These are phyloP conservation scores for Aspidiotus destructor DNA, from an alignment of 2,888 invertebrate genomes.

Conservation along the genomic window DNA sequence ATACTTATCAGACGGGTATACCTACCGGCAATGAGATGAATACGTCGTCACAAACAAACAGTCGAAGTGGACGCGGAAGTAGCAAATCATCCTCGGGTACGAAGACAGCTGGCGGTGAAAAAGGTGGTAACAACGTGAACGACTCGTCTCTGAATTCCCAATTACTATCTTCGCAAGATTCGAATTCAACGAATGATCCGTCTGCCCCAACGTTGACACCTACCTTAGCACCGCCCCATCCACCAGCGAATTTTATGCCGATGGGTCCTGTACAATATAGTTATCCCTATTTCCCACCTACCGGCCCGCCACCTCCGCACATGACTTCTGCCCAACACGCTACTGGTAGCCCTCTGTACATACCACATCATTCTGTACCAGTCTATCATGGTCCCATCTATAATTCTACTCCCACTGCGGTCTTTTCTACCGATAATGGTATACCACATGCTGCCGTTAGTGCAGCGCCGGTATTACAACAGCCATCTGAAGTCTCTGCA, in stretches of 20 bases:
- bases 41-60: not conserved
- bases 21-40: constrained; percentile 1
- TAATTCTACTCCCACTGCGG: constrained; percentile 17
- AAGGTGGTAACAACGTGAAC: not conserved
- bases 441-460: constrained; percentile 19
- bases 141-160: not conserved
- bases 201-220: constrained; percentile 13
- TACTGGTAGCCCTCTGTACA: constrained; percentile 29
- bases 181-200: constrained; percentile 1
- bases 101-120: not conserved
- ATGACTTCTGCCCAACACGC: constrained; percentile 30
- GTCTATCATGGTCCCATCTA: constrained; percentile 25
- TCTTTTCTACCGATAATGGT: constrained; percentile 17
- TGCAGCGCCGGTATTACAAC: not conserved
- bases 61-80: constrained; percentile 10
- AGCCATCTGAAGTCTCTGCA: constrained; percentile 1
- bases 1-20: constrained; percentile 6
- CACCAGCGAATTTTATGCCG: constrained; percentile 16
- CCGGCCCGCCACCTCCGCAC: constrained; percentile 16
- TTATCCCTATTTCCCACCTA: constrained; percentile 28
- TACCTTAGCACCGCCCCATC: constrained; percentile 16
- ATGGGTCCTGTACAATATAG: constrained; percentile 18
- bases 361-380: constrained; percentile 20
- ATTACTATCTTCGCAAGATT: not conserved
- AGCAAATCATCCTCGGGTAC: not conserved